These are phyloP conservation scores for Desmodus rotundus DNA, from an alignment of 2,113 vertebrate genomes.

Conservation along the genomic window DNA sequence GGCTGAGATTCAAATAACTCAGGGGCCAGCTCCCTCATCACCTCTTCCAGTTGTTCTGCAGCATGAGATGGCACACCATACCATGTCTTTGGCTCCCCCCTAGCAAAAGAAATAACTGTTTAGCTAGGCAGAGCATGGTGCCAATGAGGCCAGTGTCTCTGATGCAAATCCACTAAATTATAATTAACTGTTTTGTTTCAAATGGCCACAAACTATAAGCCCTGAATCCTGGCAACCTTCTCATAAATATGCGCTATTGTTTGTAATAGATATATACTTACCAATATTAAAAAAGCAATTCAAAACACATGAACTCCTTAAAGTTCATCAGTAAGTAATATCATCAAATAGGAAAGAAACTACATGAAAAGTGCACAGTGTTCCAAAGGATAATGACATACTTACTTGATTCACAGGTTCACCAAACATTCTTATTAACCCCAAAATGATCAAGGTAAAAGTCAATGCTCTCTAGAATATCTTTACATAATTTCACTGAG, in stretches of 20 bases:
- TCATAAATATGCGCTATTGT: neutral
- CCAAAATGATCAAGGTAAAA: neutral
- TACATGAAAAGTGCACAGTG: neutral
- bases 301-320: neutral
- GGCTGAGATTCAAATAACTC: conserved; percentile 98
- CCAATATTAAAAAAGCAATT: neutral
- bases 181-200: neutral
- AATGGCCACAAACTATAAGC: neutral
- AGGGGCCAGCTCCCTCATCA: conserved; percentile 97
- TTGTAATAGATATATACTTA: neutral
- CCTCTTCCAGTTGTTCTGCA: conserved; percentile 95
- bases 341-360: neutral
- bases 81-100: conserved; percentile 99
- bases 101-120: conserved; percentile 70
- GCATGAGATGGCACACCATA: conserved; percentile 96
- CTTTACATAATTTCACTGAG: neutral
- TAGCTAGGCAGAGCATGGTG: neutral
- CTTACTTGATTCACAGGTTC: neutral
- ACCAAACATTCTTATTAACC: neutral
- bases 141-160: neutral
- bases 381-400: neutral
- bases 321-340: neutral
- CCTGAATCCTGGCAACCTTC: neutral
- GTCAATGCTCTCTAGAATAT: neutral
- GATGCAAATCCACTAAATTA: neutral